Evolutionary conservation across 2,888 invertebrate genomes (phyloP).

Genomic region (Stenichneumon culpator): DNA sequence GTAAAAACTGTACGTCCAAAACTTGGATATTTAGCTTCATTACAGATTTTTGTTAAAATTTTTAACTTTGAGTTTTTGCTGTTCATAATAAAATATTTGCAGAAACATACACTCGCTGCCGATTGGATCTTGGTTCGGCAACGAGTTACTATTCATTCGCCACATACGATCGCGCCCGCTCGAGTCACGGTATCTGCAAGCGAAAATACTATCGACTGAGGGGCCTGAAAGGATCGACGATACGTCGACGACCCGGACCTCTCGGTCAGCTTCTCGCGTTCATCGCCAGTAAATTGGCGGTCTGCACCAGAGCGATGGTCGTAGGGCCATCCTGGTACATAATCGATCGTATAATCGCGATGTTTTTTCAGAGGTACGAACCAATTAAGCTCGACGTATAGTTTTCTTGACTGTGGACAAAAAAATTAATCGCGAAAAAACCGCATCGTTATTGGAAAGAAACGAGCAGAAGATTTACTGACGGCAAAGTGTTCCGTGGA

Average conservation of each 20-base stretch:
- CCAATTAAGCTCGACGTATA: neutral
- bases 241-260: conserved; percentile 77
- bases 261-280: conserved; percentile 78
- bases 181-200: conserved; percentile 76
- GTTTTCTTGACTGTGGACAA: neutral
- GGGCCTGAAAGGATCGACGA: conserved; percentile 68
- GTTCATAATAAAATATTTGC: conserved; percentile 1
- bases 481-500: no score
- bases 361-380: conserved; percentile 75
- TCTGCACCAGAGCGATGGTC: conserved; percentile 76
- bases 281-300: conserved; percentile 74
- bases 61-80: neutral
- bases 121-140: conserved; percentile 62
- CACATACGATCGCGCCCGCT: conserved; percentile 70
- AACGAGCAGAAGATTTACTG: neutral
- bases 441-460: neutral
- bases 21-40: no score
- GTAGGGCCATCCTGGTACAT: conserved; percentile 78
- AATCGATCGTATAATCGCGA: conserved; percentile 74
- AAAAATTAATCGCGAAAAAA: no score
- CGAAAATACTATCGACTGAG: conserved; percentile 75
- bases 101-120: conserved; percentile 59
- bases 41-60: neutral
- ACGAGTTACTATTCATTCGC: conserved; percentile 74
- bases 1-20: no score